phyloP scores from a whole-genome alignment of 2,888 invertebrate genomes.

The Venusia cambrica region DNA sequence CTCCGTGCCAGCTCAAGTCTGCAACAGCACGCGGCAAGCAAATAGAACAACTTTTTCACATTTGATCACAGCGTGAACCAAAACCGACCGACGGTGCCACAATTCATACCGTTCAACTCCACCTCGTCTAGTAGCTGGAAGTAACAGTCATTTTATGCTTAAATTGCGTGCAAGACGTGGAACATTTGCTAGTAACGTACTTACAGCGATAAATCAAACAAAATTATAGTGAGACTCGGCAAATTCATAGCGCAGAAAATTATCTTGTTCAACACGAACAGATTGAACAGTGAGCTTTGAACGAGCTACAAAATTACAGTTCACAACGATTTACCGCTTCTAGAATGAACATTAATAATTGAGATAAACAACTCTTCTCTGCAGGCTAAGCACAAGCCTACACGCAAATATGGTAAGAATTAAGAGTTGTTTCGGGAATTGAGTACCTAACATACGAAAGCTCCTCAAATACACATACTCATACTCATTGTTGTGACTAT shows the following conservation, averaged over 20 bases:
- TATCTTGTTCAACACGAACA: conserved; percentile 52
- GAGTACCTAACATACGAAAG: no score
- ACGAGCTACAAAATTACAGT: conserved; percentile 37
- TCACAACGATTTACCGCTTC: conserved; percentile 33
- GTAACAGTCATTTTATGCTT: conserved; percentile 45
- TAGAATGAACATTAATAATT: conserved; percentile 25
- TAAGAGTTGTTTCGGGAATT: no score
- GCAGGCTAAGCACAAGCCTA: conserved; percentile 6
- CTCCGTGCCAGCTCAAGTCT: conserved; percentile 44
- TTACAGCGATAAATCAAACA: conserved; percentile 56
- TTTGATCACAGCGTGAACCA: conserved; percentile 36
- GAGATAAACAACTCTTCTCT: conserved; percentile 15
- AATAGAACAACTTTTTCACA: conserved; percentile 40
- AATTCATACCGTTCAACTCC: conserved; percentile 39
- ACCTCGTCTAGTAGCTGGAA: conserved; percentile 26
- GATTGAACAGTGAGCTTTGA: conserved; percentile 37
- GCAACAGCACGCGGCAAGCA: conserved; percentile 30
- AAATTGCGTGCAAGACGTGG: conserved; percentile 53
- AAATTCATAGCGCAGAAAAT: conserved; percentile 49
- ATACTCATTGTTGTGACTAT: no score
- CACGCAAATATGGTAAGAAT: background rate
- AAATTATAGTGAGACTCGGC: conserved; percentile 52
- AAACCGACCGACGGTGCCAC: conserved; percentile 31
- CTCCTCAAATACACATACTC: no score
- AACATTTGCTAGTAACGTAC: conserved; percentile 48